Conservation (phyloP, 2,797 vertebrate genomes). For the Lacerta viridis region DNA sequence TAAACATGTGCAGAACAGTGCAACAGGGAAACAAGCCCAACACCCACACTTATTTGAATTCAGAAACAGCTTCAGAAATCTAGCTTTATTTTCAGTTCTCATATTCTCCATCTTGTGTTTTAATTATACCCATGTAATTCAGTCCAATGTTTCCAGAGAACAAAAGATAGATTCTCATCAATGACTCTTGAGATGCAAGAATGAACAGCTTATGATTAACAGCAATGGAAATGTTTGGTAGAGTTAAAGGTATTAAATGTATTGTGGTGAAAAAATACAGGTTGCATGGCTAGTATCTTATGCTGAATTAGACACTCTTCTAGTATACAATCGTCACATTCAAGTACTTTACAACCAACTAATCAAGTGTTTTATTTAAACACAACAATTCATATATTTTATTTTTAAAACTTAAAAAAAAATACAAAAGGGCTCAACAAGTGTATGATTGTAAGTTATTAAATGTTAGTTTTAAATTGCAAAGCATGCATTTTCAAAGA, state of each 20-base stretch:
- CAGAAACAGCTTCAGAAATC: slow-evolving; percentile 47
- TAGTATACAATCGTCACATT: neutral
- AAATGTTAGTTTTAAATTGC: too few species aligned
- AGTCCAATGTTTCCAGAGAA: slow-evolving; percentile 51
- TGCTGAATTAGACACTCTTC: neutral
- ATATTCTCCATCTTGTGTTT: slow-evolving; percentile 29
- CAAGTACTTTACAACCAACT: neutral
- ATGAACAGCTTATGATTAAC: neutral
- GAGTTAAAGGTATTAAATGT: neutral
- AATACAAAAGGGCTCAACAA: neutral
- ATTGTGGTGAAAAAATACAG: neutral
- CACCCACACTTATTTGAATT: neutral
- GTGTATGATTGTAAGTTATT: too few species aligned
- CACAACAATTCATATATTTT: neutral
- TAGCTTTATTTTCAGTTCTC: slow-evolving; percentile 47
- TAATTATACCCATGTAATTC: slow-evolving; percentile 46
- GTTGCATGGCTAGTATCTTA: neutral
- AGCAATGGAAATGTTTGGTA: neutral
- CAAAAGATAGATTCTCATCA: slow-evolving; percentile 49
- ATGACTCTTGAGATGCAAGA: too few species aligned
- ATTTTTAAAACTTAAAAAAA: too few species aligned
- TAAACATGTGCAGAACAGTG: slow-evolving; percentile 9
- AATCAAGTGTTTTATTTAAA: neutral
- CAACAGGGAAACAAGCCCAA: slow-evolving; percentile 49
- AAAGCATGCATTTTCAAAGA: neutral